A percentile compares a stretch with the other conserved stretches of the same genome.
Conservation (phyloP, 2,888 invertebrate species). For the Macropis europaea region DNA sequence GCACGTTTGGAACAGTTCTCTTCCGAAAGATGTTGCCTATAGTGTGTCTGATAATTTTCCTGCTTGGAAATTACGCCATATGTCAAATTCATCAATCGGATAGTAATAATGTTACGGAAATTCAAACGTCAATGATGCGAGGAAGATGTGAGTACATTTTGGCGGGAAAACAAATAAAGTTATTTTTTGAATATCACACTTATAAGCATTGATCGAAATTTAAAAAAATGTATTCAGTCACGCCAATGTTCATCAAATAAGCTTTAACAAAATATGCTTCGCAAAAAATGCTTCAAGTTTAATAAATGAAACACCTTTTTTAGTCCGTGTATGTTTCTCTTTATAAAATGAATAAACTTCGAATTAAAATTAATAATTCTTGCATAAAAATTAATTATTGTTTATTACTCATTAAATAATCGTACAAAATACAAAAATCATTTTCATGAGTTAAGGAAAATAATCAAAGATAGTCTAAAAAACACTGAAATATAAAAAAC, state of each 20-base stretch:
- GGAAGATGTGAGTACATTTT: slow-evolving; percentile 70
- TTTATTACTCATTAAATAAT: too few relatives aligned
- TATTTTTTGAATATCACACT: not conserved
- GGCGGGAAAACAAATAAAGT: not conserved
- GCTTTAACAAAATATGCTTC: not conserved
- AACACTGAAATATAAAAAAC: too few relatives aligned
- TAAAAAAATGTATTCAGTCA: not conserved
- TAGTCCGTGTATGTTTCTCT: too few relatives aligned
- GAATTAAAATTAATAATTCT: too few relatives aligned
- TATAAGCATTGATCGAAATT: not conserved
- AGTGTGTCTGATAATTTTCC: slow-evolving; percentile 15
- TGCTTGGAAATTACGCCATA: slow-evolving; percentile 3
- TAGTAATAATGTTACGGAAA: not conserved
- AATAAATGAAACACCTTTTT: too few relatives aligned
- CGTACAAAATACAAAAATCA: too few relatives aligned
- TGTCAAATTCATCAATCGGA: not conserved
- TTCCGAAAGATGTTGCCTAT: slow-evolving; percentile 64
- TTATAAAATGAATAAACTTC: too few relatives aligned
- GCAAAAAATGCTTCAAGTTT: too few relatives aligned
- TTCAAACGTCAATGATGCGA: slow-evolving; percentile 38
- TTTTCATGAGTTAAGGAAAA: not conserved
- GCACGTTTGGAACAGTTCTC: slow-evolving; percentile 24
- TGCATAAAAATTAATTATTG: too few relatives aligned
- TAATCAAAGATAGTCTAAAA: too few relatives aligned
- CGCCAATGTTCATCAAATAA: too few relatives aligned